phyloP scores from a whole-genome alignment of 2,113 vertebrate species.

The Aptenodytes forsteri region DNA sequence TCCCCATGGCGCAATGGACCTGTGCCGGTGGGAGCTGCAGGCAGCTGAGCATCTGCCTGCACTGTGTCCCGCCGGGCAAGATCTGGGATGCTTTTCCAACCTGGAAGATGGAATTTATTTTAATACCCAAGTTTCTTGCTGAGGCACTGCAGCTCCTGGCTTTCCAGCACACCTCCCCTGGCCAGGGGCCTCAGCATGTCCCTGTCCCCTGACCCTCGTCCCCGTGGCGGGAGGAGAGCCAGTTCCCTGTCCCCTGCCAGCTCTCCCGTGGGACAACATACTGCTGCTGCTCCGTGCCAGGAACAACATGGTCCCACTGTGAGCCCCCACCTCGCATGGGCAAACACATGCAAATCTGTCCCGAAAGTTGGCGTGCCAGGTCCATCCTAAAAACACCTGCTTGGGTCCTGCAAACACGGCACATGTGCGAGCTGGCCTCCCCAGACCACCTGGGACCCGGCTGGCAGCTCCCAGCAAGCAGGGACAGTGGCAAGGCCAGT shows the following conservation, averaged over 20 bases:
- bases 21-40: background rate
- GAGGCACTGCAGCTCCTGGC: background rate
- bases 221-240: background rate
- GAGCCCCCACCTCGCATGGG: background rate
- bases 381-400: conserved; percentile 3
- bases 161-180: background rate
- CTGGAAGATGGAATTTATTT: background rate
- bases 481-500: rapidly evolving
- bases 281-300: background rate
- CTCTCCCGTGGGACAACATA: background rate
- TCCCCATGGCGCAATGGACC: rapidly evolving
- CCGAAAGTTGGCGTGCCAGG: rapidly evolving
- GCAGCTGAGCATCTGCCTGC: background rate
- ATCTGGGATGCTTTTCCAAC: background rate
- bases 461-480: background rate
- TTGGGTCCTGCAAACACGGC: rapidly evolving
- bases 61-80: rapidly evolving
- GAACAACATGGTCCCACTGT: background rate
- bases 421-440: background rate
- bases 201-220: background rate
- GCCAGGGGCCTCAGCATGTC: background rate
- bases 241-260: background rate
- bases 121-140: background rate
- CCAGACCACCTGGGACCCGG: rapidly evolving
- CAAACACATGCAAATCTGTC: background rate